Conservation (phyloP, 2,888 invertebrate species). For the Coenonympha glycerion region DNA sequence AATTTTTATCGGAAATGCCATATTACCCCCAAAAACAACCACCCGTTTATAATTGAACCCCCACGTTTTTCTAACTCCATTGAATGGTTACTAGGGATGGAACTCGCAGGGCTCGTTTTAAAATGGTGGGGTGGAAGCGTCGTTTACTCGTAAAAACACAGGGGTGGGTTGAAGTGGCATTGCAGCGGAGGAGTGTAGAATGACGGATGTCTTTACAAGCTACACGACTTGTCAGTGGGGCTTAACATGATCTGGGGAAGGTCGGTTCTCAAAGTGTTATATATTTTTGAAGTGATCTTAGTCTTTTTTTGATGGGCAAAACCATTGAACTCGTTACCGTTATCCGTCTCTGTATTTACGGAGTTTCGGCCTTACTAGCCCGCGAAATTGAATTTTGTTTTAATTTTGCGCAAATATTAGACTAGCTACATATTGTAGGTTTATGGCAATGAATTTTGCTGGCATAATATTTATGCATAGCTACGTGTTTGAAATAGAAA, state of each 20-base stretch:
- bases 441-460: too few species aligned
- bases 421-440: too few species aligned
- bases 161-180: conserved; percentile 55
- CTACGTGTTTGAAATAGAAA: too few species aligned
- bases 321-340: too few species aligned
- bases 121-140: conserved; percentile 43
- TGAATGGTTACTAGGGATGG: neutral
- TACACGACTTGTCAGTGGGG: conserved; percentile 56
- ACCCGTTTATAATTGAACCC: conserved; percentile 31
- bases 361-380: too few species aligned
- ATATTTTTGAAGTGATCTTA: too few species aligned
- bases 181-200: conserved; percentile 55
- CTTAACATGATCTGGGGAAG: conserved; percentile 29
- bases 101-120: conserved; percentile 30
- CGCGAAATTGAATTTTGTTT: too few species aligned
- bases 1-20: conserved; percentile 62
- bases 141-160: conserved; percentile 42
- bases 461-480: too few species aligned
- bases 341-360: too few species aligned
- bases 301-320: neutral
- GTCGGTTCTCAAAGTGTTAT: conserved; percentile 43
- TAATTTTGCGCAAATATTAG: too few species aligned
- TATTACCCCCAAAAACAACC: conserved; percentile 49
- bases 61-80: neutral
- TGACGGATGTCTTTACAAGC: conserved; percentile 74